Evolutionary conservation across 1,140 invertebrate species (phyloP).

Genomic region (Drosophila setifemur): DNA sequence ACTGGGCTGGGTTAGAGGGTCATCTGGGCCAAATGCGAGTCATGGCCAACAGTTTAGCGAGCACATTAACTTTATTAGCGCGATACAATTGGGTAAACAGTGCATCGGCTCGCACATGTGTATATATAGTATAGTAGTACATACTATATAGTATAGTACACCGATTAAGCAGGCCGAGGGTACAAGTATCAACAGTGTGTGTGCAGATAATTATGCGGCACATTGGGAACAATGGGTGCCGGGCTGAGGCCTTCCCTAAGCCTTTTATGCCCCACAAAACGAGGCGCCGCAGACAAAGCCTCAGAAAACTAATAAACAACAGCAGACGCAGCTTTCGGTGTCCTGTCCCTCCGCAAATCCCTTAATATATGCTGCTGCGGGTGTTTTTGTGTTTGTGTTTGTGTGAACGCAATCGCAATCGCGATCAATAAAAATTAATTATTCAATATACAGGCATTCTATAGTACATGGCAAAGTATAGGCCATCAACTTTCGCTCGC

Average conservation of each 20-base stretch:
- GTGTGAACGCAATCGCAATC: conserved; percentile 29
- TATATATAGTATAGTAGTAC: no score
- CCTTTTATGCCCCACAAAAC: conserved; percentile 50
- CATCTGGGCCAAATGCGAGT: conserved; percentile 49
- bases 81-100: conserved; percentile 56
- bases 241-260: conserved; percentile 29
- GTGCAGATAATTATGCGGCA: conserved; percentile 55
- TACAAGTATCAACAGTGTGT: conserved; percentile 10
- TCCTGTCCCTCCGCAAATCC: background rate
- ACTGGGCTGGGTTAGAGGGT: conserved; percentile 21
- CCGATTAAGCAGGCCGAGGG: background rate
- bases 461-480: conserved; percentile 29
- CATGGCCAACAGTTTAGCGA: conserved; percentile 71
- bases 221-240: conserved; percentile 66
- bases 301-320: conserved; percentile 70
- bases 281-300: conserved; percentile 53
- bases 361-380: background rate
- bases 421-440: conserved; percentile 80
- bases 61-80: conserved; percentile 73
- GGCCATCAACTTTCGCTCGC: conserved; percentile 60
- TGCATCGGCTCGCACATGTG: conserved; percentile 15
- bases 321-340: conserved; percentile 8
- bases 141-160: background rate
- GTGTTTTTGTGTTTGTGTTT: background rate
- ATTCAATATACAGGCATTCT: conserved; percentile 65